phyloP scores from a whole-genome alignment of 1,140 invertebrate species.

The Diorhabda carinulata region DNA sequence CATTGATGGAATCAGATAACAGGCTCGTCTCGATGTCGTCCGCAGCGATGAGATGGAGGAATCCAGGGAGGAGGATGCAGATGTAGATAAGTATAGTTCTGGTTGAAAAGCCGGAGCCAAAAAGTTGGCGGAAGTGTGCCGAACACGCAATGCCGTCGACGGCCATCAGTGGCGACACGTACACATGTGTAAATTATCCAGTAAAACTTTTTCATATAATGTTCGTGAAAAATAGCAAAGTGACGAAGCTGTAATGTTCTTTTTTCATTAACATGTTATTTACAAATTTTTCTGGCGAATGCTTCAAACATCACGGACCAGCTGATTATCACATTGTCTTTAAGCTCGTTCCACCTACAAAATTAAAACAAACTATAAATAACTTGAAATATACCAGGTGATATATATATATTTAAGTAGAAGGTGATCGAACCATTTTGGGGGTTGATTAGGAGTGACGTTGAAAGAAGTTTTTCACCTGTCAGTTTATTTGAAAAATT shows the following conservation, averaged over 20 bases:
- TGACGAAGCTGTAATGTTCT: neutral
- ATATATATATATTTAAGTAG: too few species aligned
- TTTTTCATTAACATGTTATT: neutral
- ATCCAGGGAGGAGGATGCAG: neutral
- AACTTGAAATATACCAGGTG: neutral
- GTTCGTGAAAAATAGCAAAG: neutral
- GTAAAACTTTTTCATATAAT: neutral
- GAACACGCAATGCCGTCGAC: neutral
- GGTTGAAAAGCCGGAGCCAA: neutral
- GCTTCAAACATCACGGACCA: neutral
- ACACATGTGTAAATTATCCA: neutral
- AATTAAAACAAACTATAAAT: conserved; percentile 1
- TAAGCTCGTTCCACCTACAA: neutral
- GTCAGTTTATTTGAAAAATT: too few species aligned
- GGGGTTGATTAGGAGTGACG: too few species aligned
- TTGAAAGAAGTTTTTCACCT: too few species aligned
- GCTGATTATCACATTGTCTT: conserved; percentile 2
- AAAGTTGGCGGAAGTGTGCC: neutral
- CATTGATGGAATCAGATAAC: neutral
- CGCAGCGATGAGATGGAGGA: neutral
- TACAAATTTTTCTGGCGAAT: neutral
- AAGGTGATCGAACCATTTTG: too few species aligned
- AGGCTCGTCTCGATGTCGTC: neutral
- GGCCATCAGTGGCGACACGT: neutral
- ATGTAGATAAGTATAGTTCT: neutral